Conservation (phyloP, 2,888 invertebrate genomes). For the Thymelicus acteon region DNA sequence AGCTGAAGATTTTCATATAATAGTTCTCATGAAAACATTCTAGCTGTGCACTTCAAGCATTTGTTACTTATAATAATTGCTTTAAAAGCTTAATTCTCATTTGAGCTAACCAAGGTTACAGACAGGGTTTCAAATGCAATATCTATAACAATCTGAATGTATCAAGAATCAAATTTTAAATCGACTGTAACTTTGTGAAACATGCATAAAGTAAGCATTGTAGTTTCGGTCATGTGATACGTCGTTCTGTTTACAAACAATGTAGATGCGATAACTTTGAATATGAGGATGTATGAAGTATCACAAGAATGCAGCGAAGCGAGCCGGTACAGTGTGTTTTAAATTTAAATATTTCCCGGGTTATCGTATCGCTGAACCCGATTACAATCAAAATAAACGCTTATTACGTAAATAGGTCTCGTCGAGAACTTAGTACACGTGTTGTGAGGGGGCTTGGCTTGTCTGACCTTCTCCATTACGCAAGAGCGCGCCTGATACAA, state of each 20-base stretch:
- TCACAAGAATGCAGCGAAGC: conserved; percentile 20
- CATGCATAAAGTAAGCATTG: neutral
- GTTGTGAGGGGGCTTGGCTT: conserved; percentile 42
- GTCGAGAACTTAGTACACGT: conserved; percentile 19
- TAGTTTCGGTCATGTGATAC: neutral
- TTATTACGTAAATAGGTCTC: conserved; percentile 28
- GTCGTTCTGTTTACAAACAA: conserved; percentile 19
- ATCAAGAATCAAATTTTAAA: neutral
- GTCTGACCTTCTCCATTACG: conserved; percentile 53
- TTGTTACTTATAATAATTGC: no score
- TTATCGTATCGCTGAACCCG: conserved; percentile 37
- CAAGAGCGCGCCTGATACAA: conserved; percentile 49
- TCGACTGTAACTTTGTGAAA: neutral
- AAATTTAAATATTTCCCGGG: conserved; percentile 30
- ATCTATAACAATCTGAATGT: neutral
- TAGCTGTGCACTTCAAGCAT: no score
- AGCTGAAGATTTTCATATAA: no score
- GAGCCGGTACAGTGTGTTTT: neutral
- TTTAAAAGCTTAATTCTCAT: no score
- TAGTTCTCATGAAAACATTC: no score
- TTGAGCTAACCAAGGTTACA: no score
- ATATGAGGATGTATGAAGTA: conserved; percentile 6
- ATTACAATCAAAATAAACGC: conserved; percentile 27
- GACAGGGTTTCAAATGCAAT: neutral
- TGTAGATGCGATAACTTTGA: conserved; percentile 17